Conservation (phyloP, 2,797 vertebrate genomes). For the Neosilurus mollespiculum region DNA sequence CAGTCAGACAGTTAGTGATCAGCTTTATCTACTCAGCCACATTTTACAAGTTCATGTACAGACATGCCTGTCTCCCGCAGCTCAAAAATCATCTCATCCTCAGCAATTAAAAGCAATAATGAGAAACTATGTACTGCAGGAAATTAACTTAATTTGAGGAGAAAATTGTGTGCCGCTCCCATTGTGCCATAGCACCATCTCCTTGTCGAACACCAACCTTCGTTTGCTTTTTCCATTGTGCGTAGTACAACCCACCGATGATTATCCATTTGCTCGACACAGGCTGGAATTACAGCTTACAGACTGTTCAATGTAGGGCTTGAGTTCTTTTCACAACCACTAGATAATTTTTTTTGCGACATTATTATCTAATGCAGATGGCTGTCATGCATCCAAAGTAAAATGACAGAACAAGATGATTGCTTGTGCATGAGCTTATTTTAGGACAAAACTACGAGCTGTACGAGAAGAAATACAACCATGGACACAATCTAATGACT, state of each 20-base stretch:
- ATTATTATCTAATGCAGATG: constrained; percentile 10
- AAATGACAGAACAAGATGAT: neutral
- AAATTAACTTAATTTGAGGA: constrained; percentile 42
- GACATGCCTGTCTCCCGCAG: constrained; percentile 7
- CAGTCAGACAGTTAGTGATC: neutral
- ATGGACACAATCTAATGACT: neutral
- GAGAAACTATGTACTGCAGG: constrained; percentile 34
- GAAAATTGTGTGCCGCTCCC: constrained; percentile 23
- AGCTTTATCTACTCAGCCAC: neutral
- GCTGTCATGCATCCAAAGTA: neutral
- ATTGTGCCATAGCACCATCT: constrained; percentile 29
- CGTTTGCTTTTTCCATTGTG: neutral
- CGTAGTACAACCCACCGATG: neutral
- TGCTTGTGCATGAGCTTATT: neutral
- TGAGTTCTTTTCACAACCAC: neutral
- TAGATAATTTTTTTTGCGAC: constrained; percentile 30
- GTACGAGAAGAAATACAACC: neutral
- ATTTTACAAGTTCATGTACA: neutral
- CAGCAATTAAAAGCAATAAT: constrained; percentile 36
- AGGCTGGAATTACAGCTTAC: constrained; percentile 7
- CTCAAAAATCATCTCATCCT: neutral
- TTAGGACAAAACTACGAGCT: neutral
- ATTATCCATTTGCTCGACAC: constrained; percentile 14
- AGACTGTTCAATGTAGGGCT: neutral
- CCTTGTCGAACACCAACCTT: constrained; percentile 15